Evolutionary conservation across 2,113 vertebrate species (phyloP).

Genomic region (Tragelaphus strepsiceros): DNA sequence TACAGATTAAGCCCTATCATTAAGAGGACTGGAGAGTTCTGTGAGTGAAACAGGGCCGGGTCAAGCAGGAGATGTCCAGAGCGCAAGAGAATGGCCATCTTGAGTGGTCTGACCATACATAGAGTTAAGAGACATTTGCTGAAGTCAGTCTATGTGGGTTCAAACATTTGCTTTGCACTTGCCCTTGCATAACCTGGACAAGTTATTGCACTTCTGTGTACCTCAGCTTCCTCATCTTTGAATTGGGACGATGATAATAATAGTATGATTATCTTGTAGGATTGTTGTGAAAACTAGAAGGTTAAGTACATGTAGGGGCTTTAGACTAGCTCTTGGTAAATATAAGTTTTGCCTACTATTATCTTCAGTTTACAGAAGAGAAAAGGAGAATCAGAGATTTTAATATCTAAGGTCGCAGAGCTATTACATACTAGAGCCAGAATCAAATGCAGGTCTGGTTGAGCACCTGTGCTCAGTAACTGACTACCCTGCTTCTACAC

Average conservation of each 20-base stretch:
- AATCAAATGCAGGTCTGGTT: background rate
- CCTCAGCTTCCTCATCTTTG: background rate
- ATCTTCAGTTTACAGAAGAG: background rate
- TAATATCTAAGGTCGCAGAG: background rate
- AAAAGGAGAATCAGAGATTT: background rate
- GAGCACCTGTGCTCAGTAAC: background rate
- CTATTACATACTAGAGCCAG: background rate
- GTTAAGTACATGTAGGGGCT: background rate
- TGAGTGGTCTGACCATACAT: background rate
- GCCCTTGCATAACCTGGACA: background rate
- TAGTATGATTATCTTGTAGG: background rate
- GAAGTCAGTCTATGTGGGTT: background rate
- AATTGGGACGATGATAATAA: background rate
- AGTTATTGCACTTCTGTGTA: background rate
- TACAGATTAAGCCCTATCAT: background rate
- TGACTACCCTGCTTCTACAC: background rate
- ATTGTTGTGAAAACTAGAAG: background rate
- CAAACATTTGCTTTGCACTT: background rate
- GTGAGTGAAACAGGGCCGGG: background rate
- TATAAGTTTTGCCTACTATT: background rate
- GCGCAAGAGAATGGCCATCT: background rate
- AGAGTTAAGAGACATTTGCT: background rate
- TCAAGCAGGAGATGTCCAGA: background rate
- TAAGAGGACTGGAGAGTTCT: background rate
- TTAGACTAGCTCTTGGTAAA: background rate